Base-by-base conservation (phyloP, 2,888 invertebrate species). In the Neria commutata region DNA sequence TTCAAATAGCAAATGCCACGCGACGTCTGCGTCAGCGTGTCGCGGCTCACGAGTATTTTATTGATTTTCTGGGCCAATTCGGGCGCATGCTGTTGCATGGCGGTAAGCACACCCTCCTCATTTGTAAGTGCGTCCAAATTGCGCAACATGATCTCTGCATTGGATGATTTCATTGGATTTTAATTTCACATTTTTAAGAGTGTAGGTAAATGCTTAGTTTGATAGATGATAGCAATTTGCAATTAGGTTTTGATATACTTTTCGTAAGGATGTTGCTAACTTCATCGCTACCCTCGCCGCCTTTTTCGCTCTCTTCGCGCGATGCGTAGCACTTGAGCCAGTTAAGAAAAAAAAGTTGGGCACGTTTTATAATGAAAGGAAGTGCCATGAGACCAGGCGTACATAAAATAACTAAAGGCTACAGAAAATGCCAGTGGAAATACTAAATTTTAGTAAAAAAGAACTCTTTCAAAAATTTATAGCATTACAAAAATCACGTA, bases 301-400 rank as follows among this genome's bases (percentile, higher is more conserved):
- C 91, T 68, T 91, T 89, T 67, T 91, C 90, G 62, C 94, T 93
- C 71, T 95, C 94, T 68, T 89, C 88, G 58, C 94, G 86, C 51
- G 93, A 91, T 16, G 94, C 91, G 71, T 89, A 90, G 80, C 99
- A 99, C 78, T 95, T 91, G 82, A 96, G 98, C 81, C 99, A 99
- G 60, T 90, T 87, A n/a, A n/a, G n/a, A n/a, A n/a, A n/a, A n/a
- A n/a, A n/a, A n/a, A n/a, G n/a, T n/a, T n/a, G n/a, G n/a, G n/a
- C n/a, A n/a, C n/a, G n/a, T n/a, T n/a, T n/a, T n/a, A n/a, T n/a
- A n/a, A n/a, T n/a, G n/a, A n/a, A n/a, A n/a, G n/a, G n/a, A n/a
- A n/a, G n/a, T n/a, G n/a, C n/a, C n/a, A n/a, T n/a, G n/a, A n/a
- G n/a, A n/a, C n/a, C n/a, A n/a, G n/a, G n/a, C n/a, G n/a, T n/a